phyloP scores from a whole-genome alignment of 2,797 vertebrate species.

The Sebastes vulpes region DNA sequence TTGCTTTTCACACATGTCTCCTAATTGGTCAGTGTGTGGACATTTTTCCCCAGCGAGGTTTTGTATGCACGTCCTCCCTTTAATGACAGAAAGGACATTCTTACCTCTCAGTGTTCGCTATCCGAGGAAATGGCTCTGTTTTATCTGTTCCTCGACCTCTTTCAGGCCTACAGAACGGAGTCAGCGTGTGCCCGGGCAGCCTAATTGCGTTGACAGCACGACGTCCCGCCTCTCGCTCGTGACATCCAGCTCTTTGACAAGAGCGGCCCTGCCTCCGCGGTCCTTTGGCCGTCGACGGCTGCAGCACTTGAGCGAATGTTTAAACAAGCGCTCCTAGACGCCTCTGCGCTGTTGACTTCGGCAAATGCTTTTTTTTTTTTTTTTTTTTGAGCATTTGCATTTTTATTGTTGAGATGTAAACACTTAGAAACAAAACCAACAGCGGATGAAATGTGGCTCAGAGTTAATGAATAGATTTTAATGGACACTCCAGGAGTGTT shows the following conservation, averaged over 20 bases:
- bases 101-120: slow-evolving; percentile 23
- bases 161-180: slow-evolving; percentile 71
- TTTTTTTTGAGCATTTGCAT: slow-evolving; percentile 40
- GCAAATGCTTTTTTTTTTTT: background rate
- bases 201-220: slow-evolving; percentile 76
- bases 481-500: slow-evolving; percentile 62
- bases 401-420: slow-evolving; percentile 58
- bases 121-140: slow-evolving; percentile 28
- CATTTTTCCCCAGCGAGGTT: slow-evolving; percentile 27
- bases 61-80: background rate
- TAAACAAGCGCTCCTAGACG: slow-evolving; percentile 36
- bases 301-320: slow-evolving; percentile 42
- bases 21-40: slow-evolving; percentile 26
- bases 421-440: slow-evolving; percentile 55
- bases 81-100: slow-evolving; percentile 26
- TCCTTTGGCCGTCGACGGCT: slow-evolving; percentile 37
- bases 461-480: slow-evolving; percentile 69
- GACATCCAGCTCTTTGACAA: slow-evolving; percentile 57
- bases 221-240: slow-evolving; percentile 59
- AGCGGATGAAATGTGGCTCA: slow-evolving; percentile 44
- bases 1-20: background rate
- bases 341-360: slow-evolving; percentile 17
- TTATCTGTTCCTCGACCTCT: slow-evolving; percentile 69
- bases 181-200: slow-evolving; percentile 45
- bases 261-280: slow-evolving; percentile 25